phyloP scores from a whole-genome alignment of 2,888 invertebrate genomes.

The Scaeva pyrastri region DNA sequence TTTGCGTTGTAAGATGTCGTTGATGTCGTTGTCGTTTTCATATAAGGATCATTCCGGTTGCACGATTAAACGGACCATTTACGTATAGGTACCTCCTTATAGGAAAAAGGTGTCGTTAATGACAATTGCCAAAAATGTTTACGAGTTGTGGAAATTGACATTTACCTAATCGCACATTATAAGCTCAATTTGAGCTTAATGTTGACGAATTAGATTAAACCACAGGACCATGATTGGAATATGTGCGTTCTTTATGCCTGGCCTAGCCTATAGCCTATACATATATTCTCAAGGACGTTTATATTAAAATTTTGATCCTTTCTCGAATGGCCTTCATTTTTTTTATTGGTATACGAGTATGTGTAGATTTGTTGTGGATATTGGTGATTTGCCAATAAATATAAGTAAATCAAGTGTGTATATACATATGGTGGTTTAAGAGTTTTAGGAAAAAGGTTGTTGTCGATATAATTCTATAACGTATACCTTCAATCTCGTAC shows the following conservation, averaged over 20 bases:
- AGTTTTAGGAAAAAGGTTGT: neutral
- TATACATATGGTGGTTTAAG: too few species aligned
- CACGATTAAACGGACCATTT: neutral
- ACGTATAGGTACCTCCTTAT: neutral
- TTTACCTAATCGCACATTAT: constrained; percentile 44
- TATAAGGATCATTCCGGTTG: constrained; percentile 12
- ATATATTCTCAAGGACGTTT: neutral
- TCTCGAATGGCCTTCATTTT: neutral
- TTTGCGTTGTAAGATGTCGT: neutral
- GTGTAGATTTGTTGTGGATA: too few species aligned
- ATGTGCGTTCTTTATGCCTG: constrained; percentile 6
- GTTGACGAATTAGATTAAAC: constrained; percentile 45
- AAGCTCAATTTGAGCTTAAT: constrained; percentile 51
- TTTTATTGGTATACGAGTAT: too few species aligned
- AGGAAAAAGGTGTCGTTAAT: constrained; percentile 36
- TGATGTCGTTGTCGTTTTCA: too few species aligned
- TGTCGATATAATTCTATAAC: too few species aligned
- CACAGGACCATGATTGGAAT: constrained; percentile 31
- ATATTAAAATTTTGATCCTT: neutral
- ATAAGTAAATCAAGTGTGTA: neutral
- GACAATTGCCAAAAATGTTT: constrained; percentile 44
- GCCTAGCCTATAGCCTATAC: too few species aligned
- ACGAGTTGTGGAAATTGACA: constrained; percentile 51
- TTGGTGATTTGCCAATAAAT: constrained; percentile 1
- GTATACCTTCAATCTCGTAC: too few species aligned